Percentiles rank a stretch among this genome's conserved stretches.
Evolutionary conservation across 35 echinoderm and acorn worm species (phyloP).

Genomic region (Apostichopus californicus): DNA sequence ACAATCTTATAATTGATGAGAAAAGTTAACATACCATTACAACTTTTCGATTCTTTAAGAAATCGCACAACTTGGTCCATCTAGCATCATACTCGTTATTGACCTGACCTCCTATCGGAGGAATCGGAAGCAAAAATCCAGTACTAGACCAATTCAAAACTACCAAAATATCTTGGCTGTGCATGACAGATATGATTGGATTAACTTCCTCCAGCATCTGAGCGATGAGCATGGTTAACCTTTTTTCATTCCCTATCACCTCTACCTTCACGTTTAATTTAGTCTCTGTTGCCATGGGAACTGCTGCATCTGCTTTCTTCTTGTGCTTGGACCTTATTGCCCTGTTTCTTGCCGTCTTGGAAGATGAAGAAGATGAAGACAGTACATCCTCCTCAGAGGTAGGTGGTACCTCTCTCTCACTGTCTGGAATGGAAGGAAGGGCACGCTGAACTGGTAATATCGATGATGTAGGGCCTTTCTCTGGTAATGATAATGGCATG

Average conservation of each 20-base stretch:
- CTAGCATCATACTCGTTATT: background rate
- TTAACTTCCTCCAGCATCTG: background rate
- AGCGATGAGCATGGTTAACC: background rate
- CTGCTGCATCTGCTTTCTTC: background rate
- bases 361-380: background rate
- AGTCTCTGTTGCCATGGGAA: background rate
- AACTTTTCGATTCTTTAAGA: background rate
- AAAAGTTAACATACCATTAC: background rate
- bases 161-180: background rate
- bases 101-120: background rate
- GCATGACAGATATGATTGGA: constrained; percentile 2
- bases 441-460: background rate
- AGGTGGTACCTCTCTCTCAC: background rate
- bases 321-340: background rate
- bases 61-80: background rate
- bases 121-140: constrained; percentile 2
- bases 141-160: constrained; percentile 19
- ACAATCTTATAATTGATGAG: too few relatives aligned
- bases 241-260: background rate
- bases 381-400: background rate
- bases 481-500: background rate
- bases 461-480: background rate
- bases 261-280: background rate
- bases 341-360: background rate
- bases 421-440: background rate